Base-by-base conservation (phyloP, 2,888 invertebrate genomes). In the Adela reaumurella region DNA sequence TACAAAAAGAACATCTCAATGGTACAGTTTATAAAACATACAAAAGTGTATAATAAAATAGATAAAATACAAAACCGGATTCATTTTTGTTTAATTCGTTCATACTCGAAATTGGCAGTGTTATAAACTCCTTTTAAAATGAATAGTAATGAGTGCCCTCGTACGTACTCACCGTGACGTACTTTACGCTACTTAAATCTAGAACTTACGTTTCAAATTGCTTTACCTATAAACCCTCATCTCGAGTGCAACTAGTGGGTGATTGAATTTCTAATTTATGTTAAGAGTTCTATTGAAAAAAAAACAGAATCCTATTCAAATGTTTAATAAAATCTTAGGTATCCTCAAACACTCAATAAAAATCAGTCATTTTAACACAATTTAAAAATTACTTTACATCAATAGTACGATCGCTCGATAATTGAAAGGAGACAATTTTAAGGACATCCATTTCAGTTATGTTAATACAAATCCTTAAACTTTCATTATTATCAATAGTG, bases 301-400 rank as follows among this genome's bases (percentile, higher is more conserved):
- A 59, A 67, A 74, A 70, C 68, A 65, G 74, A 68, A 35, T 24
- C 5, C 24, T 24, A 35, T 35, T 35, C 4, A 24, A 24, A 35
- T 35, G 8, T 3, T 68, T 70, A 74, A 74, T 73, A 69, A 72
- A 74, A 72, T 74, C 72, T 78, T 76, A 76, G 78, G 19, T 43
- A 19, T 71, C 64, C 70, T n/a, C 72, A 68, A 78, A 78, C 76
- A 68, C 71, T 77, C 74, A 74, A 76, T 73, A 45, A 74, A 77
- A 78, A 78, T 78, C 78, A 78, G 78, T 78, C 78, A 76, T 77
- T 77, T 77, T 69, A 78, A 78, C 72, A 68, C 65, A 77, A 77
- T 73, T 68, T 74, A 74, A 72, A 74, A 73, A 74, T 74, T 70
- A 71, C 74, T 76, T 74, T 68, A 74, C 72, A 76, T 61, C 76